Conservation (phyloP, 2,113 vertebrate genomes). For the Paracyprichromis sp. region DNA sequence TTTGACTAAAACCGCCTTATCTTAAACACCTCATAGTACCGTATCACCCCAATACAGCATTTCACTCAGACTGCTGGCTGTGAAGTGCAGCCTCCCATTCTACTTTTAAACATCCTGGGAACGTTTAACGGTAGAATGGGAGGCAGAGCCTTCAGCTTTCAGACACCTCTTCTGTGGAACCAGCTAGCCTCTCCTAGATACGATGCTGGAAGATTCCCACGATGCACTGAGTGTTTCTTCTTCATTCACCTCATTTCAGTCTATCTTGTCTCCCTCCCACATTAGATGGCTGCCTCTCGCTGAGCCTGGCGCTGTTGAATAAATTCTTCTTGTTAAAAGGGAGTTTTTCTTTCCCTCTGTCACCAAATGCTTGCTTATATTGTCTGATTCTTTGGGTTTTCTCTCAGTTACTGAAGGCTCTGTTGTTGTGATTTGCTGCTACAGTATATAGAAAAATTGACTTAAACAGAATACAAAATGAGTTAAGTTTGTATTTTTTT, state of each 20-base stretch:
- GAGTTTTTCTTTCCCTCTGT: background rate
- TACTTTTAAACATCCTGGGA: background rate
- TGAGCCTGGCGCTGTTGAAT: background rate
- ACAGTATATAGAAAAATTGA: background rate
- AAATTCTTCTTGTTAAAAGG: background rate
- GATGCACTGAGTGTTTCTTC: background rate
- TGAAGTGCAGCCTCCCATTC: background rate
- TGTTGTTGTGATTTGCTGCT: background rate
- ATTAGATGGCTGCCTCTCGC: background rate
- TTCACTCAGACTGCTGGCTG: background rate
- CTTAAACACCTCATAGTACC: background rate
- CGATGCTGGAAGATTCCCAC: background rate
- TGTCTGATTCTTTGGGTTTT: background rate
- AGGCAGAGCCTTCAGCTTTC: background rate
- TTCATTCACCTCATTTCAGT: background rate
- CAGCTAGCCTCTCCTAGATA: background rate
- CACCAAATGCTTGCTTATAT: background rate
- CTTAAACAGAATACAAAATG: background rate
- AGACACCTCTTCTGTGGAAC: background rate
- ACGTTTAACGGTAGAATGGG: background rate
- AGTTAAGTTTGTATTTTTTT: background rate
- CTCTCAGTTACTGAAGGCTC: background rate
- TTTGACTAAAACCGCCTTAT: background rate
- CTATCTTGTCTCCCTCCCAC: background rate
- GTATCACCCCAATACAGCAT: background rate